Percentiles rank a stretch among this genome's conserved stretches.
phyloP scores from a whole-genome alignment of 2,797 vertebrate species.

The Siniperca scherzeri region DNA sequence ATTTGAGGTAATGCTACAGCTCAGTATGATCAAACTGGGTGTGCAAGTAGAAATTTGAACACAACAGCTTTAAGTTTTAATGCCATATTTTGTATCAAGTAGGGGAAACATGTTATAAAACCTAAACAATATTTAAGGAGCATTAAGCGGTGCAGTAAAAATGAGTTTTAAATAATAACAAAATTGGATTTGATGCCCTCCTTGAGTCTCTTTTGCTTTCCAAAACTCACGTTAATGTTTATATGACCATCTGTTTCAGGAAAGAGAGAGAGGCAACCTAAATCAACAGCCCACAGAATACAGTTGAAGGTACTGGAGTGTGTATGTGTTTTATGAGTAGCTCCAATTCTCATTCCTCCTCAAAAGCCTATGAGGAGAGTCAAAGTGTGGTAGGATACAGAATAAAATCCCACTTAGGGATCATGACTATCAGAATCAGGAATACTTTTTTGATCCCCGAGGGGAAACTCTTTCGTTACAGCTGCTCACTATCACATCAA shows the following conservation, averaged over 20 bases:
- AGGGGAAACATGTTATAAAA: constrained; percentile 1
- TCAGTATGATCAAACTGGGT: constrained; percentile 38
- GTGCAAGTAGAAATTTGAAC: neutral
- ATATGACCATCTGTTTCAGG: constrained; percentile 65
- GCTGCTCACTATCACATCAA: too few relatives aligned
- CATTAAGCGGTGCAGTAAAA: constrained; percentile 35
- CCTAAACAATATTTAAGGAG: constrained; percentile 23
- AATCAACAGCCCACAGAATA: constrained; percentile 42
- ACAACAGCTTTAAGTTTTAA: constrained; percentile 38
- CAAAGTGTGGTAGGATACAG: constrained; percentile 50
- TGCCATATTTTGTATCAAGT: constrained; percentile 17
- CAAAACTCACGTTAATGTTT: constrained; percentile 55
- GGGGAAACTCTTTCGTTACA: too few relatives aligned
- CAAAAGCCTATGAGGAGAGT: constrained; percentile 44
- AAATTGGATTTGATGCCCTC: constrained; percentile 44
- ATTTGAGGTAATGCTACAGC: constrained; percentile 45
- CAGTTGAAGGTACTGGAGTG: constrained; percentile 14
- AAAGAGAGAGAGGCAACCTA: constrained; percentile 11
- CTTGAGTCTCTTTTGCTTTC: constrained; percentile 32
- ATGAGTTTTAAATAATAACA: constrained; percentile 43
- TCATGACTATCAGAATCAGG: constrained; percentile 32
- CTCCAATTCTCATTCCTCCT: constrained; percentile 43
- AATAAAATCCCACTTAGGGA: constrained; percentile 62
- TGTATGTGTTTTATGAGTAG: constrained; percentile 32
- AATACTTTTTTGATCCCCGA: too few relatives aligned